Base-by-base conservation (phyloP, 92 coral and sea anemone genomes). In the Zoanthus sansibaricus region DNA sequence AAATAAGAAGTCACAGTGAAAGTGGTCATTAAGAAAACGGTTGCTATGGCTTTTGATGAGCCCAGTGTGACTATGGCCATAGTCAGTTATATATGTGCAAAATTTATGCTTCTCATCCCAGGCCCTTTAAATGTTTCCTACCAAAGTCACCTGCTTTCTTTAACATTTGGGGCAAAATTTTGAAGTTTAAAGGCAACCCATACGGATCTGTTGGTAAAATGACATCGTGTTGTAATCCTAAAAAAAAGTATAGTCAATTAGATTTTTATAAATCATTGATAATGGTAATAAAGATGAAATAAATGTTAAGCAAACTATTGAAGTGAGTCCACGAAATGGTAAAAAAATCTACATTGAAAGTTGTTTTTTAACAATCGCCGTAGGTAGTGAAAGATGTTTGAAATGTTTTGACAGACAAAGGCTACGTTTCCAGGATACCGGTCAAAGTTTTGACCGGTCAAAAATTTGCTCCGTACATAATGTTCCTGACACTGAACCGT, bases 191-290 rank as follows among this genome's bases (percentile, higher is more conserved):
- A 14, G 83, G 83, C 6, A 78, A 68, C 7, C 83, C 83, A 16
- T 78, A 58, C 54, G 83, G 71, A 33, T 78, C 83, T 4, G 32
- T 62, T 56, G 83, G 52, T 59, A 3, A 58, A 42, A 78, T 78
- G 25, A 78, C 83, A 7, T 71, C 83, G 21, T 78, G 83, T 71
- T 78, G 83, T 12, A 78, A 58, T 3, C 71, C 83, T 78, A 70
- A 46, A 52, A 33, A 33, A 31, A 33, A 33, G 1, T 30, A 20
- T 31, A 30, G 0, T 14, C 16, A 62, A 5, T 69, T 69, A 69
- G 32, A 7, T 6, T 25, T 20, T 25, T 20, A 30, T 67, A 6
- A 69, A 15, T 31, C 7, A 69, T 11, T 69, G 74, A 69, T 25
- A 25, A 31, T 69, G 17, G 10, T 33, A 31, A 9, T 30, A 62